Percentiles rank a stretch among this genome's conserved stretches.
phyloP scores from a whole-genome alignment of 2,797 vertebrate species.

The Hoplostethus atlanticus region DNA sequence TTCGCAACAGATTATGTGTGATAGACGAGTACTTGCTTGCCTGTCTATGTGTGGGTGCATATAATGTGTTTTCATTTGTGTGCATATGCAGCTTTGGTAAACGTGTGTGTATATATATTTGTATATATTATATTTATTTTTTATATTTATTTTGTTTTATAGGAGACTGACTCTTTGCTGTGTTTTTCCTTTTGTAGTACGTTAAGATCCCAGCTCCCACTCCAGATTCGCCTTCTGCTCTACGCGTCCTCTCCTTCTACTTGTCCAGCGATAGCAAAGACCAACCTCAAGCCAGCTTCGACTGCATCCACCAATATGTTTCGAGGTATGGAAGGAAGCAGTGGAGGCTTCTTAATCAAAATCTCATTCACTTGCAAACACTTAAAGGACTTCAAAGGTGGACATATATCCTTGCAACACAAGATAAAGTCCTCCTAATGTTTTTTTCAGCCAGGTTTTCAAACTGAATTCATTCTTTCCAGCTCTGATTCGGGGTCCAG shows the following conservation, averaged over 20 bases:
- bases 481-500: background rate
- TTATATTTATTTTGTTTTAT: background rate
- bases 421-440: background rate
- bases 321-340: conserved; percentile 72
- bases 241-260: conserved; percentile 89
- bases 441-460: no score
- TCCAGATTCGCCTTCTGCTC: conserved; percentile 68
- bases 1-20: background rate
- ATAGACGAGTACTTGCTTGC: background rate
- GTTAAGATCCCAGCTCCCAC: conserved; percentile 86
- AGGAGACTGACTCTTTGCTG: conserved; percentile 6
- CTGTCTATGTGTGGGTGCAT: background rate
- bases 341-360: background rate
- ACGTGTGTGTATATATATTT: background rate
- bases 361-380: background rate
- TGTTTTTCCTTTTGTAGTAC: conserved; percentile 71
- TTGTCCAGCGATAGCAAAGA: conserved; percentile 89
- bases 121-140: background rate
- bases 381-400: background rate
- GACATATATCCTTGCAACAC: background rate
- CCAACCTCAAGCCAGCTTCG: conserved; percentile 87
- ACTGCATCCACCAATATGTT: conserved; percentile 86
- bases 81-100: background rate
- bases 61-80: background rate
- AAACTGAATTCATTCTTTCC: no score